A percentile compares a stretch with the other conserved stretches of the same genome.
Evolutionary conservation across 2,888 invertebrate species (phyloP).

Genomic region (Bibio marci): DNA sequence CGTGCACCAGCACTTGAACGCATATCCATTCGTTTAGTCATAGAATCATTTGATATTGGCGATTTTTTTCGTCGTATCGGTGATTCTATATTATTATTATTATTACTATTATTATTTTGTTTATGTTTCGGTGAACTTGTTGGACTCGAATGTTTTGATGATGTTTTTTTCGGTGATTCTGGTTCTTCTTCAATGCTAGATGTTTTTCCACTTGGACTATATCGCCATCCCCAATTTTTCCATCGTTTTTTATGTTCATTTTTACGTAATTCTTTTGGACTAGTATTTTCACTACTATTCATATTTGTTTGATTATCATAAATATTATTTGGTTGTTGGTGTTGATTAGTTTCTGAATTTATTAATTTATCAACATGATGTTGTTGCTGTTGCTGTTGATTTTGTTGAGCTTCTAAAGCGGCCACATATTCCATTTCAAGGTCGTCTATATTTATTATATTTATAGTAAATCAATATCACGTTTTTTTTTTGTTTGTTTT

Average conservation of each 20-base stretch:
- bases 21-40: conserved; percentile 11
- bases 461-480: too few relatives aligned
- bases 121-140: conserved; percentile 16
- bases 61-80: conserved; percentile 13
- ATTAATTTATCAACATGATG: too few relatives aligned
- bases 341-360: background rate
- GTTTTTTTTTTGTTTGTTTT: background rate
- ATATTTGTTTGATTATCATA: background rate
- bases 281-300: background rate
- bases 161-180: conserved; percentile 15
- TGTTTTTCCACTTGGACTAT: conserved; percentile 16
- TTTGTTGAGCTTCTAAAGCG: conserved; percentile 14
- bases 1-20: conserved; percentile 17
- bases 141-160: conserved; percentile 15
- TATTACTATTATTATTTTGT: background rate
- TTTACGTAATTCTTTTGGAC: conserved; percentile 8
- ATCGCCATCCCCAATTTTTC: conserved; percentile 19
- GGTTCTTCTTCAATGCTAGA: conserved; percentile 18
- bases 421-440: conserved; percentile 18
- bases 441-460: conserved; percentile 14
- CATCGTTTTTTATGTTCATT: conserved; percentile 9
- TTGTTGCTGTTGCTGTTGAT: conserved; percentile 4
- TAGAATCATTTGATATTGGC: conserved; percentile 1
- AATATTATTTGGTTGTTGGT: background rate
- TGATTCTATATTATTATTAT: conserved; percentile 9